Evolutionary conservation across 1,140 invertebrate species (phyloP), one percentile per base, ranked within the genome.

Genomic region (Hycleus cichorii): DNA sequence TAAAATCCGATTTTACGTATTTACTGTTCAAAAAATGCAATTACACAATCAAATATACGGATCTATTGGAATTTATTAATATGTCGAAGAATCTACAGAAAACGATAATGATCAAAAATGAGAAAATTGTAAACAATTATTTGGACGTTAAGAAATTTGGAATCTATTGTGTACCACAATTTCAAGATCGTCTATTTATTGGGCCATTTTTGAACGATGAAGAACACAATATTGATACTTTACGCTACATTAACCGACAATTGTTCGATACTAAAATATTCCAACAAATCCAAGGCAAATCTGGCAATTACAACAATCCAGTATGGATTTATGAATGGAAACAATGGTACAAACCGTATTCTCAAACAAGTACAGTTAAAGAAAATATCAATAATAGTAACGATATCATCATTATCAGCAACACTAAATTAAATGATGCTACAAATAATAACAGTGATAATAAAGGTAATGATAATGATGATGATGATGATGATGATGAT

Each of bases 11-110:
- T 49, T 71, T 71, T 47, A 53, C 44, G 4, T 65, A 62, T 49
- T 52, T 71, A 40, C 44, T 50, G 4, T 66, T 71, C 44, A 52
- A 42, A 39, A 60, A 48, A 7, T 59, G 58, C 2, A 47, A 61
- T 8, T 66, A 66, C 55, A 64, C 66, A 1, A 66, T 71, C 42
- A 65, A 63, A 62, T 71, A 69, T 53, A 66, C 60, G 7, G 63
- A 69, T 53, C 48, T 71, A 39, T 42, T 63, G 11, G 50, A 52
- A 11, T 47, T 64, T 18, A 47, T 58, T 2, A 55, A 65, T 45
- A 63, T 61, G 44, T 64, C 69, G 4, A 62, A 49, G 57, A 58
- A 59, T 10, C 39, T 45, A 9, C 48, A 64, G 4, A 49, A 42
- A 38, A 69, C 69, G 6, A 49, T 71, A 7, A 39, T 49, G 3